A percentile compares a stretch with the other conserved stretches of the same genome.
Evolutionary conservation across 1,140 invertebrate genomes (phyloP).

Genomic region (Cotesia chilonis): DNA sequence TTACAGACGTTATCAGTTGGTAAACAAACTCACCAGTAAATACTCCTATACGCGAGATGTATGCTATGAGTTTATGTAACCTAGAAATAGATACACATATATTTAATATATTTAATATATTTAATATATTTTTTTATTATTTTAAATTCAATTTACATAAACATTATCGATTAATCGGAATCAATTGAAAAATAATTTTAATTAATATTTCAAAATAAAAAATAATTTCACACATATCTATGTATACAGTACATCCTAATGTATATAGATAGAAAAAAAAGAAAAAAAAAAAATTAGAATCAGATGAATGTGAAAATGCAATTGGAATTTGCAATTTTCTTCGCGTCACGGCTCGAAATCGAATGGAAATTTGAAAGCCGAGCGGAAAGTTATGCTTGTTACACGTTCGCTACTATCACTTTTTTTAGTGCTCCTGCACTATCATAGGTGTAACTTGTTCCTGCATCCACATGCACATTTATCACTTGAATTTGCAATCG

Average conservation of each 20-base stretch:
- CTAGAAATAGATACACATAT: neutral
- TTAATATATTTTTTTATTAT: too few species aligned
- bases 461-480: neutral
- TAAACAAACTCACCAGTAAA: constrained; percentile 18
- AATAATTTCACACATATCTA: too few species aligned
- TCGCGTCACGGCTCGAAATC: neutral
- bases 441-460: neutral
- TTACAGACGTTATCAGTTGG: constrained; percentile 19
- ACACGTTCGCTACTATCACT: constrained; percentile 14
- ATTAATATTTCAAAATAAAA: too few species aligned
- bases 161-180: too few species aligned
- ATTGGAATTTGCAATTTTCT: constrained; percentile 15
- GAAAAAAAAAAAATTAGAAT: neutral
- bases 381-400: constrained; percentile 27
- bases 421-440: neutral
- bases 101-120: neutral
- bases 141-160: too few species aligned
- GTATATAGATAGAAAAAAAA: neutral
- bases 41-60: too few species aligned
- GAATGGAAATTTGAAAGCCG: constrained; percentile 15
- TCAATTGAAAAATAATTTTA: too few species aligned
- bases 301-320: neutral
- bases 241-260: too few species aligned
- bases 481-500: constrained; percentile 14
- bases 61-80: neutral